Percentiles rank a stretch among this genome's conserved stretches.
phyloP scores from a whole-genome alignment of 2,888 invertebrate genomes.

The Leucoma salicis region DNA sequence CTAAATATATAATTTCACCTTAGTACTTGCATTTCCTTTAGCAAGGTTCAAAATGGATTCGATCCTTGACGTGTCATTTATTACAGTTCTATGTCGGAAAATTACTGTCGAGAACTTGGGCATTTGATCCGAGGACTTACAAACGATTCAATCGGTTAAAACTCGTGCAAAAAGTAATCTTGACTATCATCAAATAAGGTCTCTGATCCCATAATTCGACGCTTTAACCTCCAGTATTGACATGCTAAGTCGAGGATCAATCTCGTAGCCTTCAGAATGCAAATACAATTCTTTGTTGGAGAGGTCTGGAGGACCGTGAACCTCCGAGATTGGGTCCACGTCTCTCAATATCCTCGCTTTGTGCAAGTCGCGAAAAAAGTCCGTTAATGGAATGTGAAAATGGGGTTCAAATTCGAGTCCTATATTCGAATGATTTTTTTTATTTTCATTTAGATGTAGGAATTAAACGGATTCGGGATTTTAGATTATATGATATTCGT shows the following conservation, averaged over 20 bases:
- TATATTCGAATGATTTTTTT: constrained; percentile 31
- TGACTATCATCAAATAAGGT: constrained; percentile 14
- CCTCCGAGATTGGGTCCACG: constrained; percentile 56
- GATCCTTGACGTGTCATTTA: not conserved
- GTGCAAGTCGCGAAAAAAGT: constrained; percentile 57
- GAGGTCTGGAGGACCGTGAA: constrained; percentile 48
- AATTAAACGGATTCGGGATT: constrained; percentile 28
- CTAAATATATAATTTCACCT: no score
- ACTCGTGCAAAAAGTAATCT: constrained; percentile 10
- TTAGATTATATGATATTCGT: constrained; percentile 14
- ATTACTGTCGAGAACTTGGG: constrained; percentile 19
- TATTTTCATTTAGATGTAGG: constrained; percentile 29
- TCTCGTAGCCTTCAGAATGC: constrained; percentile 58
- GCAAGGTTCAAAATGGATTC: no score
- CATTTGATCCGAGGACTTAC: constrained; percentile 14
- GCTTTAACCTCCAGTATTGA: constrained; percentile 61
- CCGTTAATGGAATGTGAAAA: constrained; percentile 64
- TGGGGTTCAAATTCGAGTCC: constrained; percentile 29
- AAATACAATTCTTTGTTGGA: constrained; percentile 68
- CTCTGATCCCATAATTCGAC: constrained; percentile 5
- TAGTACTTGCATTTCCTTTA: no score
- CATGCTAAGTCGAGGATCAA: constrained; percentile 62
- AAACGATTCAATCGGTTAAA: constrained; percentile 11
- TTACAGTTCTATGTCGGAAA: constrained; percentile 1
- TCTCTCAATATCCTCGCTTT: constrained; percentile 63